A percentile compares a stretch with the other conserved stretches of the same genome.
phyloP scores from a whole-genome alignment of 2,113 vertebrate genomes.

The Circaetus gallicus region DNA sequence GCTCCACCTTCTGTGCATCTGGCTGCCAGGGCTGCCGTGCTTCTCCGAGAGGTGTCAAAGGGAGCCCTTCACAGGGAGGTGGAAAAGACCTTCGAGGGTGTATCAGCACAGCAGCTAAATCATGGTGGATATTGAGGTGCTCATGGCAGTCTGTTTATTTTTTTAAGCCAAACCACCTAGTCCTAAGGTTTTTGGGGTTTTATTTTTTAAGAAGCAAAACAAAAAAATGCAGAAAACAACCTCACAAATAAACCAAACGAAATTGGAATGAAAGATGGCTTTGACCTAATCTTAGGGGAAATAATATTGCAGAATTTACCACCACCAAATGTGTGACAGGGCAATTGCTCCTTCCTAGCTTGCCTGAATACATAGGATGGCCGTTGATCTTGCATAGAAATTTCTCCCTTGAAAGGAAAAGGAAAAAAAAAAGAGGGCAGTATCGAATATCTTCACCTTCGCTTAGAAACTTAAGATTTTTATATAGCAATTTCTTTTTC shows the following conservation, averaged over 20 bases:
- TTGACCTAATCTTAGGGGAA: background rate
- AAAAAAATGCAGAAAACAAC: background rate
- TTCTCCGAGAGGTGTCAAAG: background rate
- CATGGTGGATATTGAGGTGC: background rate
- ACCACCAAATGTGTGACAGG: background rate
- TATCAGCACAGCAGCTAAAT: background rate
- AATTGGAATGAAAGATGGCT: background rate
- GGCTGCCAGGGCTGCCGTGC: background rate
- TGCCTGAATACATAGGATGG: background rate
- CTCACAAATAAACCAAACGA: background rate
- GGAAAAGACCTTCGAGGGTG: background rate
- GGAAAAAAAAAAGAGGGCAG: accelerated
- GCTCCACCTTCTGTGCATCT: background rate
- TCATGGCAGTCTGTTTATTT: background rate
- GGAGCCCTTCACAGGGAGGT: background rate
- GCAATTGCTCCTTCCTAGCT: background rate
- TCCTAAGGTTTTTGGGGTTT: background rate
- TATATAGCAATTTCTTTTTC: background rate
- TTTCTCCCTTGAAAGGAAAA: background rate
- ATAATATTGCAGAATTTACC: background rate
- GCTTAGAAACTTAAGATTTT: background rate
- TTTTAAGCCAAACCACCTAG: background rate
- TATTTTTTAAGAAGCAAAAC: background rate
- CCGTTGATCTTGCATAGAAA: background rate
- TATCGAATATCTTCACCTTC: background rate